phyloP scores from a whole-genome alignment of 92 coral and sea anemone genomes.

The Desmophyllum pertusum region DNA sequence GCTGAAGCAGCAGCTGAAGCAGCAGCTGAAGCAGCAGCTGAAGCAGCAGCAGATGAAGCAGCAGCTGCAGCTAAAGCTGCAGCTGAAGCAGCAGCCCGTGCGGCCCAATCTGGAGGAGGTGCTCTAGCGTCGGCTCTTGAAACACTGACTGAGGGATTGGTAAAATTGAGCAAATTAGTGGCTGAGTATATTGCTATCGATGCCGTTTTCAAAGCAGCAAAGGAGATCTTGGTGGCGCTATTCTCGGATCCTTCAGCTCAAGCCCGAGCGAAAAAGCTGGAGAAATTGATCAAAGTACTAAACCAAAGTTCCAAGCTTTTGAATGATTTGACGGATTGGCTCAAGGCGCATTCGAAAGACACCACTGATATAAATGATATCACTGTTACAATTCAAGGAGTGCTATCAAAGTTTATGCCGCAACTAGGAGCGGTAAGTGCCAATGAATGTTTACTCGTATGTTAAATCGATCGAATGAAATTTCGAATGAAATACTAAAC shows the following conservation, averaged over 20 bases:
- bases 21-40: too few relatives aligned
- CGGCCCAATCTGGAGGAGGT: neutral
- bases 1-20: too few relatives aligned
- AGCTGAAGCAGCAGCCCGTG: neutral
- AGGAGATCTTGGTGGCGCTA: neutral
- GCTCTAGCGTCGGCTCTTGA: conserved; percentile 1
- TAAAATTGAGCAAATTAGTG: neutral
- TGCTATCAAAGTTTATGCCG: conserved; percentile 3
- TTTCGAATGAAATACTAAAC: too few relatives aligned
- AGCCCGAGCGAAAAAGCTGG: neutral
- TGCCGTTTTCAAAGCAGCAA: neutral
- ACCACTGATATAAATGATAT: neutral
- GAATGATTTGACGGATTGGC: neutral
- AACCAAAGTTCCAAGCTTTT: neutral
- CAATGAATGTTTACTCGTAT: too few relatives aligned
- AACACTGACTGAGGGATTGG: neutral
- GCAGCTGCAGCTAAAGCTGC: too few relatives aligned
- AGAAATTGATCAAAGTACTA: neutral
- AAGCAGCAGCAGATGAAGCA: too few relatives aligned
- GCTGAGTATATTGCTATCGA: neutral
- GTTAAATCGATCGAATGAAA: too few relatives aligned
- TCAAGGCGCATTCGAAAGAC: conserved; percentile 3
- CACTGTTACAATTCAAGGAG: conserved; percentile 7
- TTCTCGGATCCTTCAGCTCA: neutral
- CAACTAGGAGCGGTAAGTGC: conserved; percentile 7